Base-by-base conservation (phyloP, 2,113 vertebrate species). In the Sterrhoptilus dennistouni region DNA sequence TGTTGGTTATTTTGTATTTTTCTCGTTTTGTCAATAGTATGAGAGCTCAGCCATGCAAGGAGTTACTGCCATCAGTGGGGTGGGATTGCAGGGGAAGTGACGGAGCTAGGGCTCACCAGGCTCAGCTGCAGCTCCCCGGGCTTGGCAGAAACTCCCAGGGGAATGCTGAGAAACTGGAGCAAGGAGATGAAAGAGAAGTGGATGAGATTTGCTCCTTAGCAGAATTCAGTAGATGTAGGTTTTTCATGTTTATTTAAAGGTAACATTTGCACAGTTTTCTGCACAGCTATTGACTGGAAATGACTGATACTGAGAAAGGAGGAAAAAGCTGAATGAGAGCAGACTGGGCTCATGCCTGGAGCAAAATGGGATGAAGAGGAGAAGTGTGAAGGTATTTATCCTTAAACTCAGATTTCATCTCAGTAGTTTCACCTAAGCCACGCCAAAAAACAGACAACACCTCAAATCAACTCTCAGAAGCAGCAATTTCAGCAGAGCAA, bases 241-340 rank as follows among this genome's bases (percentile, higher is more conserved):
- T 72, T 38, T 89, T n/a, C 27, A 22, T 79, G 85, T 96, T 82
- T 83, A 91, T 72, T 91, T 83, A 38, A 76, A 90, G 44, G 47
- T 27, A 80, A 44, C 54, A 19, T 31, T 50, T 54, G 68, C 33
- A 83, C 13, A 78, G 72, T 69, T 83, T 84, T 59, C 79, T 77
- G 50, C 85, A 79, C 52, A 59, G 29, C 50, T 59, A 16, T 45
- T 77, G 54, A 49, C 49, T 84, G 81, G 44, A 50, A 89, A 70
- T 63, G 22, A 52, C 61, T 4, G 5, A 45, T n/a, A 28, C 23
- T 11, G n/a, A 75, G 40, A 54, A 53, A 12, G 52, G 66, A 27
- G 29, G 3, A 7, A 42, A 68, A 68, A 61, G 68, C 57, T 56
- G 72, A 82, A 74, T 38, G 54, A 78, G 77, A 79, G 59, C 29